Evolutionary conservation across 2,113 vertebrate genomes (phyloP).

Genomic region (Melanostigma gelatinosum): DNA sequence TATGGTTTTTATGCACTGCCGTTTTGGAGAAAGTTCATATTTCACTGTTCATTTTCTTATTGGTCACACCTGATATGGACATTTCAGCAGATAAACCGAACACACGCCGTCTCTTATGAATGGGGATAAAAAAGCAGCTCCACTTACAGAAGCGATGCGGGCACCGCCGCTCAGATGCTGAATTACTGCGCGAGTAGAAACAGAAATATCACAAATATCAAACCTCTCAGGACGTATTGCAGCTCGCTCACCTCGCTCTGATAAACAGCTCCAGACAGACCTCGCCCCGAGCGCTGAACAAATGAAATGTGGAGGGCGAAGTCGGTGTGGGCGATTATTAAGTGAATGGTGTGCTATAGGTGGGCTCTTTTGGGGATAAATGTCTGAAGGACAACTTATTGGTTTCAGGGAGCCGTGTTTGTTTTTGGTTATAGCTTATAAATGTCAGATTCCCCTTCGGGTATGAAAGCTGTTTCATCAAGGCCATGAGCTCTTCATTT

Average conservation of each 20-base stretch:
- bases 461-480: conserved; percentile 1
- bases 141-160: background rate
- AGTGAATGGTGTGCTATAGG: conserved; percentile 46
- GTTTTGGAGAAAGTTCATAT: background rate
- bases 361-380: conserved; percentile 43
- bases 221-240: conserved; percentile 35
- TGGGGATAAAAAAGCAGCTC: background rate
- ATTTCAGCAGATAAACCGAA: background rate
- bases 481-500: conserved; percentile 14
- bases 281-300: conserved; percentile 41
- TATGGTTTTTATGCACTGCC: background rate
- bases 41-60: background rate
- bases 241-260: conserved; percentile 29
- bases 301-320: conserved; percentile 50
- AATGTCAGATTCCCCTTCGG: conserved; percentile 28
- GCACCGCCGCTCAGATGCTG: background rate
- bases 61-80: too few relatives aligned
- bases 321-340: conserved; percentile 39
- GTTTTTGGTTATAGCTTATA: conserved; percentile 38
- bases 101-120: background rate
- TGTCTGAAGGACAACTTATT: conserved; percentile 53
- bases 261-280: conserved; percentile 46
- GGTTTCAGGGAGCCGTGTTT: conserved; percentile 16
- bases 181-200: conserved; percentile 22
- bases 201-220: conserved; percentile 52